Evolutionary conservation across 2,888 invertebrate species (phyloP), one percentile per base, ranked within the genome.

Genomic region (Cerceris ruficornis): DNA sequence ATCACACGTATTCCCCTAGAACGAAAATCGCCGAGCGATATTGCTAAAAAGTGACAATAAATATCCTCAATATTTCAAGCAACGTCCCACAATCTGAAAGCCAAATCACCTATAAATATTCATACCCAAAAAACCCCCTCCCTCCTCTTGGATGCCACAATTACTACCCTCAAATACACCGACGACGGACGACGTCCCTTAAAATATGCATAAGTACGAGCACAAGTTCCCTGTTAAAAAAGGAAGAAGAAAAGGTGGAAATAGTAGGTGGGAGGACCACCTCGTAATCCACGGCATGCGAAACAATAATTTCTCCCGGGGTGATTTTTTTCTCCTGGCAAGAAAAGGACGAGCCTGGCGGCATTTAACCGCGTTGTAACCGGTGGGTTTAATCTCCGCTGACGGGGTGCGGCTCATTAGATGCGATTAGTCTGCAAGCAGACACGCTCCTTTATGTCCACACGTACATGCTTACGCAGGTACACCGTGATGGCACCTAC

Each of bases 341-440:
- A 5, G 42, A 49, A 41, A 13, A 43, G n/a, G 28, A 54, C 49
- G 17, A 49, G 28, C 52, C 43, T 46, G 57, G 42, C 70, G 80
- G 62, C 80, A 67, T 80, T 83, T 83, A 83, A 74, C 80, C 83
- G 64, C 59, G 55, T 55, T 61, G 82, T 80, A 82, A 76, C 84
- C 81, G 78, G 80, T 84, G 84, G 84, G 75, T 80, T 83, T 83
- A 89, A 89, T 89, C 89, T 84, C 75, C 81, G 86, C 80, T 86
- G 86, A 86, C 85, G 82, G 83, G 83, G 81, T 84, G 86, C 82
- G 86, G 84, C 87, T 89, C 89, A 89, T 89, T 89, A 89, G 89
- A 88, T 81, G 82, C 89, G 89, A 89, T 89, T 89, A 89, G 89
- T 83, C 86, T 84, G 84, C 85, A 76, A 76, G 77, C 80, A 79